These are phyloP conservation scores for Porphyrio hochstetteri DNA, from an alignment of 2,113 vertebrate genomes.

Conservation along the genomic window DNA sequence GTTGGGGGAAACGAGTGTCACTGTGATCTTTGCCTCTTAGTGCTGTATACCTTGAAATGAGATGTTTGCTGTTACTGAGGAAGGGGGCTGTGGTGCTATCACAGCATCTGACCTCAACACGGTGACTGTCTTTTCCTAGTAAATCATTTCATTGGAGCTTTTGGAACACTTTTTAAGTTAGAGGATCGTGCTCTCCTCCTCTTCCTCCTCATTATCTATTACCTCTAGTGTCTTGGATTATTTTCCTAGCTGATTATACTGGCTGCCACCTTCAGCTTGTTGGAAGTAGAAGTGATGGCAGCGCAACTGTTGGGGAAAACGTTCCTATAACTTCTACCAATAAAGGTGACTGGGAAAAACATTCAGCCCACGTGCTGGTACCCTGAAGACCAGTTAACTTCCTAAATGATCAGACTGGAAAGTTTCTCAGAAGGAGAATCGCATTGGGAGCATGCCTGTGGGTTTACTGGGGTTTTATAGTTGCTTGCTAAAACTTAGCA, in stretches of 20 bases:
- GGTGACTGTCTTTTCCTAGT: neutral
- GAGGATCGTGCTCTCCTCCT: neutral
- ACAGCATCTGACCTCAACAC: neutral
- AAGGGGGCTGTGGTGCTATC: neutral
- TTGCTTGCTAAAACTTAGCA: neutral
- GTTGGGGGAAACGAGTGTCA: neutral
- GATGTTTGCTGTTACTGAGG: neutral
- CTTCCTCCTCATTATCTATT: neutral
- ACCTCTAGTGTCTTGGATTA: fast-evolving
- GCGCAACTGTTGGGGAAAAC: neutral
- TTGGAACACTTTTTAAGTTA: neutral
- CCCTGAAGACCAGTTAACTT: neutral
- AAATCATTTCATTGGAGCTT: neutral
- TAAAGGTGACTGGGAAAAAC: neutral
- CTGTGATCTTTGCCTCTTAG: neutral
- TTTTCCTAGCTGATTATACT: neutral
- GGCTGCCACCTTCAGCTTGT: neutral
- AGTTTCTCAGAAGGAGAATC: neutral
- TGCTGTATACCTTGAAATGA: neutral
- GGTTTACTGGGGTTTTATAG: slow-evolving; percentile 22
- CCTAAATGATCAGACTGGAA: neutral
- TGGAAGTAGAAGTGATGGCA: neutral
- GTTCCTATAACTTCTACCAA: neutral
- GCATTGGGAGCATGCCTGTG: neutral
- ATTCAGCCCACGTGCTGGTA: neutral